Evolutionary conservation across 2,888 invertebrate genomes (phyloP), one percentile per base, ranked within the genome.

Genomic region (Phymatocera aterrima): DNA sequence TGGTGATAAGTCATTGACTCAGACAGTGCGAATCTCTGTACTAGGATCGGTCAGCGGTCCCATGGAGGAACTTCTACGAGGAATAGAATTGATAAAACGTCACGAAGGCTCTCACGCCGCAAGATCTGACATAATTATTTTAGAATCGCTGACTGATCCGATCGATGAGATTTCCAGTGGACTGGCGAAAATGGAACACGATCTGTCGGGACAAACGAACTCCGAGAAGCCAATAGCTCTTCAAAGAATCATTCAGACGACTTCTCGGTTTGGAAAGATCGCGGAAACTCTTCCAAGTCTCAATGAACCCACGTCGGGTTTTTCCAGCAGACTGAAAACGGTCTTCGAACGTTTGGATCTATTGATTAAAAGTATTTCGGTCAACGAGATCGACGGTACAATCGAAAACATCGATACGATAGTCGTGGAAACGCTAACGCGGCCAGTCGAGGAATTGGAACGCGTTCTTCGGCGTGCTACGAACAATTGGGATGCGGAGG

Each of bases 111-210:
- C 79, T 43, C 78, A 79, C 28, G 79, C 81, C 2, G 84, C 82
- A 3, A 86, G 86, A 80, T 84, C 85, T 0, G 88, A 88, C 79
- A 81, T 87, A 3, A 83, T 87, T 2, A 88, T 91, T 31, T 72
- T 91, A 24, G 91, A 91, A 79, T 89, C 91, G 0, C 82, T 91
- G 61, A 87, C 90, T 0, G 91, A 91, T 78, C 91, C 95, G 0
- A 89, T 94, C 0, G 90, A 90, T 79, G 90, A 90, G 74, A 89
- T 89, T 68, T 64, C 89, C 1, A 83, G 83, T 78, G 88, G 88
- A n/a, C 70, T 90, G 28, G 85, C 88, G 6, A 88, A 84, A 80
- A 85, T 89, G 18, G 85, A 90, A 61, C 84, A 85, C 70, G 89
- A 88, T 31, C 80, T 90, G 51, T 85, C 84, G 0, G 86, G 87